Base-by-base conservation (phyloP, 1,140 invertebrate genomes). In the Varroa destructor region DNA sequence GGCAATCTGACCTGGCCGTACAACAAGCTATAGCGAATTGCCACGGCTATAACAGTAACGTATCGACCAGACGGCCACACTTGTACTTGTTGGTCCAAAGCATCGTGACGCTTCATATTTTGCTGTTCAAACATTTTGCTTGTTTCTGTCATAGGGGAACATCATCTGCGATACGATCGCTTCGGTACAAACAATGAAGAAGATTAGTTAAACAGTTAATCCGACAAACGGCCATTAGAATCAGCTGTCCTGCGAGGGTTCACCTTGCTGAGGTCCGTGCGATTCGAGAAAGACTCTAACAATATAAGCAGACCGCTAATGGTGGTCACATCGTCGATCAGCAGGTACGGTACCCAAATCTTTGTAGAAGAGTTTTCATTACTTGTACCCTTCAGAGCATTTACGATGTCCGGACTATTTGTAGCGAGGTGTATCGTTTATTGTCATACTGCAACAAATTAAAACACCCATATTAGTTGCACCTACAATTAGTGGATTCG, bases 141-240 rank as follows among this genome's bases (percentile, higher is more conserved):
- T 40, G 12, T 8, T 12, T 40, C 4, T 67, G 14, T 12, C 61
- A 8, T 36, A 67, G n/a, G 8, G 37, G 5, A 40, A 12, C 37
- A 67, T 43, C 61, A 67, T 67, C 2, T n/a, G 12, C 3, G 14
- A 1, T 37, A 67, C 46, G 2, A 40, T 67, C 40, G n/a, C 10
- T 40, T 67, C 61, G 37, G 40, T 5, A 67, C 40, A 43, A 8
- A 67, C 61, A 8, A 2, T 3, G 40, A 67, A 40, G 12, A 67
- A 40, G 4, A 67, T 40, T 4, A 25, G 40, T 1, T 12, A 2
- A 2, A 37, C 10, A 12, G 46, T 14, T 46, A 67, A 67, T 12
- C 40, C 61, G 46, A 67, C 37, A 4, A 67, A 12, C 2, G 12
- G 40, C 61, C 61, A 67, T 67, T 67, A 12, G 61, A 67, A 67